phyloP scores from a whole-genome alignment of 1,140 invertebrate genomes.

The Thaumatotibia leucotreta region DNA sequence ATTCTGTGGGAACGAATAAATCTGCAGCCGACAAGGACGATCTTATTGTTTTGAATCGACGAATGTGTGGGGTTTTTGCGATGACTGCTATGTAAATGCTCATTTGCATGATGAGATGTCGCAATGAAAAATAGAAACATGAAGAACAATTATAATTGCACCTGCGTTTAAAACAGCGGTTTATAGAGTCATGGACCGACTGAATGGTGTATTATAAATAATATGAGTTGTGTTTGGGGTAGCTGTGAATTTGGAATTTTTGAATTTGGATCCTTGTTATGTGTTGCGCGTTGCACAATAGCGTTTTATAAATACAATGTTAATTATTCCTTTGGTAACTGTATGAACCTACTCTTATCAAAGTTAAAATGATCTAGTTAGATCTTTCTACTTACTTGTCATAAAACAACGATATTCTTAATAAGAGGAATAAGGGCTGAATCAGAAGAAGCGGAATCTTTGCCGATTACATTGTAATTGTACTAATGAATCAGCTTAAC shows the following conservation, averaged over 20 bases:
- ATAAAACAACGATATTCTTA: too few relatives aligned
- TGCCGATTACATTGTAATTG: background rate
- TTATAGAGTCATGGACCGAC: too few relatives aligned
- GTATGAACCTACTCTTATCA: too few relatives aligned
- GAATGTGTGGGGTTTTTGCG: constrained; percentile 39
- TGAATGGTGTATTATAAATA: too few relatives aligned
- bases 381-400: too few relatives aligned
- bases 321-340: too few relatives aligned
- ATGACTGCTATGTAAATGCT: constrained; percentile 18
- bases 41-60: constrained; percentile 34
- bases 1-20: constrained; percentile 53
- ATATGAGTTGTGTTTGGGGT: too few relatives aligned
- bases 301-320: too few relatives aligned
- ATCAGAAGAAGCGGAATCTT: background rate
- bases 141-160: background rate
- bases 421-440: background rate
- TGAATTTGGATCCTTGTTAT: too few relatives aligned
- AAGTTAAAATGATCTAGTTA: too few relatives aligned
- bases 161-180: background rate
- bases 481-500: background rate
- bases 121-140: constrained; percentile 3
- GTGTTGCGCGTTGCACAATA: too few relatives aligned
- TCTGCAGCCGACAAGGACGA: constrained; percentile 43
- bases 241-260: too few relatives aligned
- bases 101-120: constrained; percentile 35